Evolutionary conservation across 2,888 invertebrate genomes (phyloP).

Genomic region (Pandemis cinnamomeana): DNA sequence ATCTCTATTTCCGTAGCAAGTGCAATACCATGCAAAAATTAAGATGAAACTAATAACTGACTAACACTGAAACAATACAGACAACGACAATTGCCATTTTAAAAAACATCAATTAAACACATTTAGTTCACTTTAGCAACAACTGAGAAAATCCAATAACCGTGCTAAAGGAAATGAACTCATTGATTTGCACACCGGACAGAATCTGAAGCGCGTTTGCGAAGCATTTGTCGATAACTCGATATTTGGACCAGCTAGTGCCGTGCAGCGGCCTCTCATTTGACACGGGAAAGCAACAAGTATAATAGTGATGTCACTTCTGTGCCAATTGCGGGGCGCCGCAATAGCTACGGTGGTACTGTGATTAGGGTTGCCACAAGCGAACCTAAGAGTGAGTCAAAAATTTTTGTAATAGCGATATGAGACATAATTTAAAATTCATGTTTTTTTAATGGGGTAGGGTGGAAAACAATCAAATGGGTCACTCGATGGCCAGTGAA

Average conservation of each 20-base stretch:
- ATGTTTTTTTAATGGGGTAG: too few relatives aligned
- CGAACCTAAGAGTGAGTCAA: neutral
- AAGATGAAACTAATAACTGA: neutral
- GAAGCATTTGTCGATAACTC: conserved; percentile 8
- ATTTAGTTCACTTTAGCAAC: neutral
- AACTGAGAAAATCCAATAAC: conserved; percentile 12
- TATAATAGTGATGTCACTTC: conserved; percentile 51
- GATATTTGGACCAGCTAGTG: conserved; percentile 29
- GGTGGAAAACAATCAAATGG: too few relatives aligned
- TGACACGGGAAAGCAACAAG: conserved; percentile 62
- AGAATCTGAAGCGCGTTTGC: conserved; percentile 3
- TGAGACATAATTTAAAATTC: too few relatives aligned
- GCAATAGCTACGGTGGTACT: conserved; percentile 28
- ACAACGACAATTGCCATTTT: neutral
- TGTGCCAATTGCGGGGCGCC: conserved; percentile 52
- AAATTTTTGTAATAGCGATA: too few relatives aligned
- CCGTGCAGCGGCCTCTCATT: conserved; percentile 45
- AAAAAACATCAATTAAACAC: neutral
- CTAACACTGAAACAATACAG: neutral
- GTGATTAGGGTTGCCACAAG: conserved; percentile 34
- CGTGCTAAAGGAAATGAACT: conserved; percentile 2
- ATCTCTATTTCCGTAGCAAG: neutral
- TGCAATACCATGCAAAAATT: neutral
- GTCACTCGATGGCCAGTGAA: too few relatives aligned
- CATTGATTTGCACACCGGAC: neutral